phyloP scores from a whole-genome alignment of 2,113 vertebrate species.

The Colaptes auratus region DNA sequence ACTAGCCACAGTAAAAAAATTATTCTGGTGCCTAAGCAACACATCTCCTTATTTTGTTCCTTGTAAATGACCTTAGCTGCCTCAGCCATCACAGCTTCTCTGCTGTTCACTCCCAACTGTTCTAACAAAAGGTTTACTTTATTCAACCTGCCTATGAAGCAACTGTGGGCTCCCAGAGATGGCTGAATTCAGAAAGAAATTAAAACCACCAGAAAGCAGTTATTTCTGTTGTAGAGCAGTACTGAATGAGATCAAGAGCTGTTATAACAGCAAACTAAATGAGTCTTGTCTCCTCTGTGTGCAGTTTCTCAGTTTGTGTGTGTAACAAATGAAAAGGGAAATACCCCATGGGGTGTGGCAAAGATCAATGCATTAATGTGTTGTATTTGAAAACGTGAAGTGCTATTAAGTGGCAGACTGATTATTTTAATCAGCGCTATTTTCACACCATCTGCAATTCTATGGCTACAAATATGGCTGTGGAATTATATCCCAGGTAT shows the following conservation, averaged over 20 bases:
- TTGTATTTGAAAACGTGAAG: slow-evolving; percentile 26
- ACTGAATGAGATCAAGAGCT: background rate
- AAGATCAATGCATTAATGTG: slow-evolving; percentile 30
- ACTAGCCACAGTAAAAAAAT: background rate
- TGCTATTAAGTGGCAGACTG: slow-evolving; percentile 30
- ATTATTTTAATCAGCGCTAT: slow-evolving; percentile 34
- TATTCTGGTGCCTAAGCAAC: background rate
- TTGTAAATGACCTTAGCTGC: background rate
- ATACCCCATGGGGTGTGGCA: slow-evolving; percentile 11
- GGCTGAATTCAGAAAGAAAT: background rate
- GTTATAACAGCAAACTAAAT: slow-evolving; percentile 16
- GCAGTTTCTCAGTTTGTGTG: background rate
- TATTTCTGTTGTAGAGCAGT: background rate
- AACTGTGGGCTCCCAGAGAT: background rate
- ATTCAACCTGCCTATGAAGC: background rate
- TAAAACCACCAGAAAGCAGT: background rate
- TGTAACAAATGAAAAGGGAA: slow-evolving; percentile 5
- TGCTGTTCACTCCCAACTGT: background rate
- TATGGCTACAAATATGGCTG: background rate
- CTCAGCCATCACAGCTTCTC: background rate
- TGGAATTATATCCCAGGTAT: background rate
- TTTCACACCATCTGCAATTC: slow-evolving; percentile 13
- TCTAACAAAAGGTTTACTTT: background rate
- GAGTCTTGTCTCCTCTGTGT: background rate
- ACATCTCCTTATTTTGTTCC: background rate